Percentiles rank a stretch among this genome's conserved stretches.
phyloP scores from a whole-genome alignment of 2,797 vertebrate genomes.

The Microcaecilia unicolor region DNA sequence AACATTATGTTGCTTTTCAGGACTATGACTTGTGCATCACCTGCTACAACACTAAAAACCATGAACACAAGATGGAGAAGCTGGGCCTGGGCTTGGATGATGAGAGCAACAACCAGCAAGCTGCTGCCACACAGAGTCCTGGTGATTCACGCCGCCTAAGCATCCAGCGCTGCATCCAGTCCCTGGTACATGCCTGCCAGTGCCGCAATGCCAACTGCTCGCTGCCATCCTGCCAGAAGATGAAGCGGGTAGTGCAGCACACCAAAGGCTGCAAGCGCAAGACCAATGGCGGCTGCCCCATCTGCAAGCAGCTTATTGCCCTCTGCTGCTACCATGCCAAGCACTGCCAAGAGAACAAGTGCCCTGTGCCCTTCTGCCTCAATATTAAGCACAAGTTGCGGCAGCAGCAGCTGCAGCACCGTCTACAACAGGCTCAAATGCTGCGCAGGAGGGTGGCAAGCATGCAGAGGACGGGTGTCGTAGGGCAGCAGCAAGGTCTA shows the following conservation, averaged over 20 bases:
- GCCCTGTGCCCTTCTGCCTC: constrained; percentile 94
- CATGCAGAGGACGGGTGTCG: constrained; percentile 84
- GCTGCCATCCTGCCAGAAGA: constrained; percentile 93
- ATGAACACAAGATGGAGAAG: constrained; percentile 98
- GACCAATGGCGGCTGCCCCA: constrained; percentile 91
- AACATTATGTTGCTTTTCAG: no score
- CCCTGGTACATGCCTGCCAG: constrained; percentile 92
- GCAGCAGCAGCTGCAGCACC: constrained; percentile 91
- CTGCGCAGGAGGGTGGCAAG: constrained; percentile 91
- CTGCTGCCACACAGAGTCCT: constrained; percentile 83
- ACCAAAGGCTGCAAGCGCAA: constrained; percentile 97
- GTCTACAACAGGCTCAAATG: constrained; percentile 95
- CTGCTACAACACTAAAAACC: constrained; percentile 93
- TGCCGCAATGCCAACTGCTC: constrained; percentile 97
- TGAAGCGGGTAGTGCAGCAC: constrained; percentile 95
- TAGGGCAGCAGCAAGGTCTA: constrained; percentile 58
- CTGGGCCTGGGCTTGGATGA: constrained; percentile 89
- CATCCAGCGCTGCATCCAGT: constrained; percentile 97
- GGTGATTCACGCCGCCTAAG: constrained; percentile 91
- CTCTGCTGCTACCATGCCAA: constrained; percentile 97
- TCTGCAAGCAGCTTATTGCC: constrained; percentile 96
- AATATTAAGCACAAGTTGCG: constrained; percentile 98
- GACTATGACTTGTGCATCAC: constrained; percentile 96
- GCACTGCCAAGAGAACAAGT: constrained; percentile 98
- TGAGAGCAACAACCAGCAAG: constrained; percentile 83